Evolutionary conservation across 2,113 vertebrate species (phyloP), one percentile per base, ranked within the genome.

Genomic region (Phodopus roborovskii): DNA sequence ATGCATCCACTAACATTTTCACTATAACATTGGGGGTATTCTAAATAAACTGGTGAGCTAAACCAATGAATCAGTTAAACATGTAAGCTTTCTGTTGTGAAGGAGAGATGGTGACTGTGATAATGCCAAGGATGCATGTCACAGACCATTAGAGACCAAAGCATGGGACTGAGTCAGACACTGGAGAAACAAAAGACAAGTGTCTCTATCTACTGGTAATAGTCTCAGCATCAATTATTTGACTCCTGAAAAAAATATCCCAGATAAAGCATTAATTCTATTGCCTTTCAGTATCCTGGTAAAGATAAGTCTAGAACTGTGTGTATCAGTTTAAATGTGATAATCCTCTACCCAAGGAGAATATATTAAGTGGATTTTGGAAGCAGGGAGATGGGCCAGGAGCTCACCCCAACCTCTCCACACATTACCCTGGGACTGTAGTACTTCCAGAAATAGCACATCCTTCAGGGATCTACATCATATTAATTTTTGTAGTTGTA

Each of bases 241-340:
- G 48, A 42, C 53, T 94, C 92, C 53, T 82, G 66, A 36, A 88
- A 87, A 92, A 64, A 30, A 36, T n/a, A 48, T 12, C 70, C 95
- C 16, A 68, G 3, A 39, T 70, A n/a, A 39, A 42, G 10, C 30
- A 24, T 53, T 94, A 42, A 73, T 73, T 88, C 50, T 30, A 39
- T 56, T 39, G 15, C 68, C n/a, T 88, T 1, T 73, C 33, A 8
- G 50, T 8, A 71, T 11, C 56, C n/a, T 71, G 36, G 33, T 24
- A 7, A 71, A 39, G 10, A 17, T 17, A 71, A 87, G 66, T 39
- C 7, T 26, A 71, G 36, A 88, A 28, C 66, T 71, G 20, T n/a
- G 13, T 68, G 45, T 71, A 16, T 87, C 48, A 39, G 33, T 56
- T 39, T 70, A 87, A 53, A n/a, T 28, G 3, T 53, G 66, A 39